These are phyloP conservation scores for Calameuta idolon DNA, from an alignment of 2,888 invertebrate species.

Conservation along the genomic window DNA sequence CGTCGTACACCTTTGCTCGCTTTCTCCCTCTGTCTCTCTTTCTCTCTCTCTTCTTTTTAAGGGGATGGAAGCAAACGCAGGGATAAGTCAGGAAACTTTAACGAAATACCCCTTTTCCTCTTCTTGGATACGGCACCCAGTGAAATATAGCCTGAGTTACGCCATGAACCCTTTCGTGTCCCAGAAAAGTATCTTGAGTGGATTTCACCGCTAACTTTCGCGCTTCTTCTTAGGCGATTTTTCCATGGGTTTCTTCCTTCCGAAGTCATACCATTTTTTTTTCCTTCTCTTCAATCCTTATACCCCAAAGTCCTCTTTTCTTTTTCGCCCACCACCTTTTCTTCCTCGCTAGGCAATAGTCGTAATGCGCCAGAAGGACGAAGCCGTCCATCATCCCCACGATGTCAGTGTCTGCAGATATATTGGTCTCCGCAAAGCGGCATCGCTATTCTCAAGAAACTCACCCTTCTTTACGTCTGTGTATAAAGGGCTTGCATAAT, in stretches of 20 bases:
- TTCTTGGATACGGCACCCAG: not conserved
- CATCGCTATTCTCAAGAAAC: not conserved
- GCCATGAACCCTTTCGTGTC: not conserved
- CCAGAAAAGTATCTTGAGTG: not conserved
- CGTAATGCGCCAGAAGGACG: not conserved
- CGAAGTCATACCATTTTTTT: not conserved
- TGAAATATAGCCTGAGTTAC: not conserved
- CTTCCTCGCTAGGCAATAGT: not conserved
- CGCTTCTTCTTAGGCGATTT: not conserved
- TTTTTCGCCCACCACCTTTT: not conserved
- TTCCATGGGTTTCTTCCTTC: not conserved
- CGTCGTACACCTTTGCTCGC: constrained; percentile 13
- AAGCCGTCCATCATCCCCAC: not conserved
- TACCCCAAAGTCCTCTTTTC: not conserved
- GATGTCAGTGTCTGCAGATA: not conserved
- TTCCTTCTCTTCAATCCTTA: not conserved
- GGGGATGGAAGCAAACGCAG: constrained; percentile 13
- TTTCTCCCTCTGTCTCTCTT: not conserved
- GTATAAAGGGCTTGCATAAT: constrained; percentile 10
- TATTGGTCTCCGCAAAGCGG: not conserved
- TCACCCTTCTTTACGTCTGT: not conserved
- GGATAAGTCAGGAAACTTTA: constrained; percentile 12
- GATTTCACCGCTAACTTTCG: not conserved
- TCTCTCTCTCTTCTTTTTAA: not conserved
- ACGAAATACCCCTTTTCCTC: not conserved